Evolutionary conservation across 2,888 invertebrate species (phyloP), one percentile per base, ranked within the genome.

Genomic region (Aphidius colemani): DNA sequence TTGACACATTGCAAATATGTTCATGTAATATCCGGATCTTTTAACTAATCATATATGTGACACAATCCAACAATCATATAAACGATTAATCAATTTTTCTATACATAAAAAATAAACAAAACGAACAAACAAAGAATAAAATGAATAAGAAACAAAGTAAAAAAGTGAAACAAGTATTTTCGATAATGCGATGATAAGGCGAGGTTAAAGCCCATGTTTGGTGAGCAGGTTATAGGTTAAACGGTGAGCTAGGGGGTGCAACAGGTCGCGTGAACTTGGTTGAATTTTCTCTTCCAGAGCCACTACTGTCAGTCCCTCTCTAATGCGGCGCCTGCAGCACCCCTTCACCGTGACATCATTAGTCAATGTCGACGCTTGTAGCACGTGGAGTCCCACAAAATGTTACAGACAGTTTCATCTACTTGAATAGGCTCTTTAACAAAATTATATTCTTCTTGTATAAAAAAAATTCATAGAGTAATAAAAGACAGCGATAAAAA

Each of bases 261-360:
- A 82, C 82, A 82, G 82, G 82, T 82, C 82, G 80, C 80, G 81
- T 80, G 81, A 80, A 80, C 79, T 80, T 80, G 81, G 80, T 77
- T 77, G 79, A 81, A 82, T 81, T 82, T 82, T 82, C 81, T 79
- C 78, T 79, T 81, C 75, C 78, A 77, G 78, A 76, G 74, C 75
- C 76, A 76, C 78, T 46, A 77, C 78, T 75, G 78, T 77, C 77
- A 76, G 73, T 75, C 79, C 74, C 78, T 75, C 74, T 59, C 66
- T 67, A 61, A 62, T 59, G 63, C 62, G 57, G 63, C 48, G 66
- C 66, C 66, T 63, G 64, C 57, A 62, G 66, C 65, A 67, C 70
- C 71, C 73, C 72, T 75, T 76, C 75, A 75, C 75, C 76, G 74
- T 75, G 74, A 80, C 80, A 78, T 82, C 81, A 82, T 82, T 82